Evolutionary conservation across 2,888 invertebrate species (phyloP), one percentile per base, ranked within the genome.

Genomic region (Brassicogethes aeneus): DNA sequence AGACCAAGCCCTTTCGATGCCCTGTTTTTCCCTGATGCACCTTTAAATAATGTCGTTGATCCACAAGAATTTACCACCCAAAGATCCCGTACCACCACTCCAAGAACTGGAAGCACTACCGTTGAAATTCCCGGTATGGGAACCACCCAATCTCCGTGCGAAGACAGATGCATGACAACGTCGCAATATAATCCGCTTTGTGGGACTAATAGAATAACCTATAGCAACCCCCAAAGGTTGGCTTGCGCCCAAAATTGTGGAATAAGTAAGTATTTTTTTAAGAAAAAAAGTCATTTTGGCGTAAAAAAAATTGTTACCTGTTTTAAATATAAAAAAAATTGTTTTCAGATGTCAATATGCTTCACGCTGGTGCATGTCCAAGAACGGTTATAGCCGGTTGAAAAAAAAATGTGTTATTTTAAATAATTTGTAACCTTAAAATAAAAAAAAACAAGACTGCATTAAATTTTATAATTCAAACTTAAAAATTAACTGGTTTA

Each of bases 141-240:
- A n/a, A 62, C 61, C 1, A 52, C 56, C n/a, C 46, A 51, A 39
- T 42, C 53, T 2, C 40, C 52, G 2, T 66, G 66, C 42, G 58
- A 63, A 40, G 46, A 52, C 39, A 29, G 40, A 1, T 65, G 66
- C 41, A 51, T 39, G 16, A 54, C 55, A n/a, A 66, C 65, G 2
- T 46, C 43, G 7, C 56, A 65, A 36, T 65, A 62, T 41, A 61
- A 65, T 46, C 65, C 65, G 16, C 56, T 65, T 33, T 65, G 65
- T 51, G 65, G 62, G 2, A 53, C 56, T 16, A 57, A 65, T 41
- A 48, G 50, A 14, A 43, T 58, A 15, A 65, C 64, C 3, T 65
- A 65, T 46, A 48, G 47, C 5, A 65, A 61, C 45, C 45, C 47
- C 13, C 47, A 50, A 13, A 51, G 54, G 43, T 46, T 61, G n/a